phyloP scores from a whole-genome alignment of 2,888 invertebrate species.

The Stramonita haemastoma region DNA sequence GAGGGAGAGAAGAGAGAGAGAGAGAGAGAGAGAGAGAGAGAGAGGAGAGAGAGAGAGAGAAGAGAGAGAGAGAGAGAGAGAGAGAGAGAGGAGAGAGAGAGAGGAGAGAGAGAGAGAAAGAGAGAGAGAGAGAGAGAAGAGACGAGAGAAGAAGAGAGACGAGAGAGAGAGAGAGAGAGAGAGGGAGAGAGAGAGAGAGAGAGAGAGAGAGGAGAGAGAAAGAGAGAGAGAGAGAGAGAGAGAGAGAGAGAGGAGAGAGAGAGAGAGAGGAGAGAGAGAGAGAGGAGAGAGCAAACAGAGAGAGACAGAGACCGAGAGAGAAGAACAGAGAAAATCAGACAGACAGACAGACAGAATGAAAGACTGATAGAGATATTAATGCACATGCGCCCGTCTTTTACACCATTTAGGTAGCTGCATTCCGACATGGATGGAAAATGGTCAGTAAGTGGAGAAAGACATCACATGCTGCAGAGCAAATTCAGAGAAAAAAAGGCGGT shows the following conservation, averaged over 20 bases:
- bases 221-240: background rate
- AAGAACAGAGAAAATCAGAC: background rate
- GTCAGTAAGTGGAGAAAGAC: background rate
- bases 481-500: background rate
- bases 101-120: background rate
- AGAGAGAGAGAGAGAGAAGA: constrained; percentile 2
- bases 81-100: background rate
- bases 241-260: background rate
- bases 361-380: background rate
- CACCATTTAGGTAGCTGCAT: too few species aligned
- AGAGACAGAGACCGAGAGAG: background rate
- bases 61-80: background rate
- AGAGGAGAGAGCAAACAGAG: background rate
- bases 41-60: background rate
- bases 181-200: constrained; percentile 7
- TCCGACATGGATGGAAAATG: background rate
- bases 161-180: background rate
- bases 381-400: too few species aligned
- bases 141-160: background rate
- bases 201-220: background rate
- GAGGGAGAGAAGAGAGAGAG: too few species aligned
- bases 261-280: constrained; percentile 6
- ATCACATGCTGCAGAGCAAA: too few species aligned
- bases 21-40: background rate
- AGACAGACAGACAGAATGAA: background rate